Conservation (phyloP, 1,140 invertebrate genomes). For the Carposina sasakii region DNA sequence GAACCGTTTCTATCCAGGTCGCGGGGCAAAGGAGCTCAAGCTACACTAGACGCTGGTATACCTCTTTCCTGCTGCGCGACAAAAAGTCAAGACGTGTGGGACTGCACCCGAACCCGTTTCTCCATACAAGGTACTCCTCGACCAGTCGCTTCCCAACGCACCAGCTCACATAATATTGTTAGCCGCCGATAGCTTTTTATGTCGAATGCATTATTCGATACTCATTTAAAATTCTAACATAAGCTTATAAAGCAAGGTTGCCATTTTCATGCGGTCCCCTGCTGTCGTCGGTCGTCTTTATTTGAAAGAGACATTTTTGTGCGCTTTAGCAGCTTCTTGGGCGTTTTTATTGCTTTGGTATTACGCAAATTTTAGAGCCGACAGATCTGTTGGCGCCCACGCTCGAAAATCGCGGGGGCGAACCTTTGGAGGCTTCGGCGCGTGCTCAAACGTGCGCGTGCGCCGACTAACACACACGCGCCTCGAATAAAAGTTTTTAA, state of each 20-base stretch:
- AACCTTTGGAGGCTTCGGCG: slow-evolving; percentile 50
- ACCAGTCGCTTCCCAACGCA: slow-evolving; percentile 62
- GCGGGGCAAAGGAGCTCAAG: slow-evolving; percentile 32
- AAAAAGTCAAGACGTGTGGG: slow-evolving; percentile 70
- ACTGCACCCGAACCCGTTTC: slow-evolving; percentile 66
- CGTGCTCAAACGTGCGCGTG: slow-evolving; percentile 57
- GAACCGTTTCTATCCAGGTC: background rate
- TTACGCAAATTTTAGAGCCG: slow-evolving; percentile 64
- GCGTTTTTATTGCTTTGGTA: slow-evolving; percentile 49
- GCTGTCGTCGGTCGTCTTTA: slow-evolving; percentile 49
- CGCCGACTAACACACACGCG: slow-evolving; percentile 54
- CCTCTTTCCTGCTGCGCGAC: slow-evolving; percentile 57
- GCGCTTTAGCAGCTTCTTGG: too few relatives aligned
- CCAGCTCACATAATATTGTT: slow-evolving; percentile 69
- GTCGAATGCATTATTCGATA: slow-evolving; percentile 69
- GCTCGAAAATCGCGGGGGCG: slow-evolving; percentile 61
- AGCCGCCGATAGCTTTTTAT: slow-evolving; percentile 69
- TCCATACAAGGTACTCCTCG: slow-evolving; percentile 61
- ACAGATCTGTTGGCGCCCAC: slow-evolving; percentile 46
- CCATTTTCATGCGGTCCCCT: slow-evolving; percentile 64
- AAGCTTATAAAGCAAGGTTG: slow-evolving; percentile 63
- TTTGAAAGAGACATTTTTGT: slow-evolving; percentile 30
- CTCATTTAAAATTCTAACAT: slow-evolving; percentile 72
- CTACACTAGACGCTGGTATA: slow-evolving; percentile 40
- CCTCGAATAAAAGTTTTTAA: slow-evolving; percentile 17